Evolutionary conservation across 2,888 invertebrate genomes (phyloP).

Genomic region (Orthosia gothica): DNA sequence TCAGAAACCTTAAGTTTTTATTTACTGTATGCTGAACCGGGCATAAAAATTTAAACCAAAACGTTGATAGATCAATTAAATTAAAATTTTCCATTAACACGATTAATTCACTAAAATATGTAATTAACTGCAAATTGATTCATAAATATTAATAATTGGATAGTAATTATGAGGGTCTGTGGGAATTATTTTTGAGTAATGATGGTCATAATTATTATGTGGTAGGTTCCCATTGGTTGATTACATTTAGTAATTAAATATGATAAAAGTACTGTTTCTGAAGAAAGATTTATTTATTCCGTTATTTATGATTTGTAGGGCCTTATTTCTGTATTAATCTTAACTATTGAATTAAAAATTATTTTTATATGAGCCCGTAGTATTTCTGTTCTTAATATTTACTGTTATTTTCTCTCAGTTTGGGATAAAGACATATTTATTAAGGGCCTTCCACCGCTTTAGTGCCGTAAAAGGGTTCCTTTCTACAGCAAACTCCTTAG

Average conservation of each 20-base stretch:
- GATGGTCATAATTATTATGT: constrained; percentile 5
- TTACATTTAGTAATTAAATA: constrained; percentile 25
- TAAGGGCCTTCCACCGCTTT: no score
- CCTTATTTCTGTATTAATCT: neutral
- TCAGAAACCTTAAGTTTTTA: no score
- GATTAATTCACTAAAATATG: constrained; percentile 25
- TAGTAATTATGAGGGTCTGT: constrained; percentile 39
- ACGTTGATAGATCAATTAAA: constrained; percentile 29
- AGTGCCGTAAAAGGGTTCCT: no score
- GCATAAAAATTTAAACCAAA: neutral
- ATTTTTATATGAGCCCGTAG: neutral
- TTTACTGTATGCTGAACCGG: no score
- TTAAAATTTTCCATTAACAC: constrained; percentile 33
- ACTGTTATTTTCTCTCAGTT: neutral
- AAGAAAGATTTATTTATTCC: constrained; percentile 6
- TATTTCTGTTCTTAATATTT: neutral
- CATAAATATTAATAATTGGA: constrained; percentile 57
- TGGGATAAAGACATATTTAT: no score
- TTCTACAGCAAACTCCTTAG: no score
- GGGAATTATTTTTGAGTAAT: constrained; percentile 43
- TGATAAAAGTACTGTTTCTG: constrained; percentile 2
- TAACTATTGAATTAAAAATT: neutral
- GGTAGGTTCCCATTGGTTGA: constrained; percentile 14
- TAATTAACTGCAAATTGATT: constrained; percentile 58
- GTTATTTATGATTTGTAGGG: constrained; percentile 15